phyloP scores from a whole-genome alignment of 2,888 invertebrate genomes.

The Idaea aversata region DNA sequence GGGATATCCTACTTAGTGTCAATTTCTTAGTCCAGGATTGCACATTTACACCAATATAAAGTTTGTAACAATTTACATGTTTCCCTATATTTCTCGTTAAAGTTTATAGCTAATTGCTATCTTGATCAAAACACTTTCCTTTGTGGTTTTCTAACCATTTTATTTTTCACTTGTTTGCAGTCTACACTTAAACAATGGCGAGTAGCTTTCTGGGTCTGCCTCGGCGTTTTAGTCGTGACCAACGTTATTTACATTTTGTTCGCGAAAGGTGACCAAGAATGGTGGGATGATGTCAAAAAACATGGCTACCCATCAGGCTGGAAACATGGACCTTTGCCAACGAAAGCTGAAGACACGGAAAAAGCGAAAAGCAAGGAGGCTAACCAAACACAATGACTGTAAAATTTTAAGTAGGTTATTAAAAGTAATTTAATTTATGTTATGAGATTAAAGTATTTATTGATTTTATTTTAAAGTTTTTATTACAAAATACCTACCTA shows the following conservation, averaged over 20 bases:
- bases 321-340: constrained; percentile 63
- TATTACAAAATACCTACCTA: background rate
- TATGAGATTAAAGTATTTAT: constrained; percentile 28
- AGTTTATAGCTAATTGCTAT: background rate
- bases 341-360: constrained; percentile 49
- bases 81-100: background rate
- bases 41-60: background rate
- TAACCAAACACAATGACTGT: constrained; percentile 38
- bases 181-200: constrained; percentile 86
- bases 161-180: constrained; percentile 53
- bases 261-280: constrained; percentile 87
- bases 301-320: constrained; percentile 67
- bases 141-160: constrained; percentile 1
- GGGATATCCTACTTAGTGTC: constrained; percentile 18
- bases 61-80: background rate
- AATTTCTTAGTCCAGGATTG: background rate
- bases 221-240: constrained; percentile 83
- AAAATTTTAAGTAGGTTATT: constrained; percentile 19
- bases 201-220: constrained; percentile 89
- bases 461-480: constrained; percentile 5
- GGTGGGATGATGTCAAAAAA: constrained; percentile 85
- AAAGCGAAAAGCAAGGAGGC: constrained; percentile 37
- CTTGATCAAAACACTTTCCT: background rate
- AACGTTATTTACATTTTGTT: constrained; percentile 85
- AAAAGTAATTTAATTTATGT: constrained; percentile 33